Conservation (phyloP, 53 echinoderm and acorn worm species). For the Hippasteria phrygiana region DNA sequence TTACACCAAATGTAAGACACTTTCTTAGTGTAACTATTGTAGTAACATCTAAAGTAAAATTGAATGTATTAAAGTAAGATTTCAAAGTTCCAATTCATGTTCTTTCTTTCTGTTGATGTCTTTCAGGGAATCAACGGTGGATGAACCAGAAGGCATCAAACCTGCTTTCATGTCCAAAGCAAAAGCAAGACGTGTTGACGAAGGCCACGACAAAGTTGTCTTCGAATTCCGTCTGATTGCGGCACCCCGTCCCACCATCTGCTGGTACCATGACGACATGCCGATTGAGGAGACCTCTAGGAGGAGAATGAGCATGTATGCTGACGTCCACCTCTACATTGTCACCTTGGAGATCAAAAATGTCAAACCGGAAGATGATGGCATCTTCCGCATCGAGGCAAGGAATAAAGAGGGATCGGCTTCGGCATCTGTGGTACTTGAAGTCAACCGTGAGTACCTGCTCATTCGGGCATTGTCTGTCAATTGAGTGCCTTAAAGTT, state of each 20-base stretch:
- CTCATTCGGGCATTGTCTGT: not conserved
- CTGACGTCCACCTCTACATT: slow-evolving; percentile 95
- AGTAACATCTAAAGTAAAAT: no score
- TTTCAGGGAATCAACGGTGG: slow-evolving; percentile 92
- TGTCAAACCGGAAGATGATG: slow-evolving; percentile 82
- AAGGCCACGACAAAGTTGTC: slow-evolving; percentile 75
- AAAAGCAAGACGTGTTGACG: slow-evolving; percentile 78
- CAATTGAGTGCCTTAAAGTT: not conserved
- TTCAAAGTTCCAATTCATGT: no score
- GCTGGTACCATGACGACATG: slow-evolving; percentile 88
- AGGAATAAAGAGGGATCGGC: slow-evolving; percentile 89
- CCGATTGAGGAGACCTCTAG: slow-evolving; percentile 89
- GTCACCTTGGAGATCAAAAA: slow-evolving; percentile 85
- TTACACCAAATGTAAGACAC: no score
- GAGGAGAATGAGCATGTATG: slow-evolving; percentile 87
- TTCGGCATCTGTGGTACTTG: slow-evolving; percentile 80
- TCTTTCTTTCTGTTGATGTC: not conserved
- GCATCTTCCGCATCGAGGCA: slow-evolving; percentile 88
- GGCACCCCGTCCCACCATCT: slow-evolving; percentile 87
- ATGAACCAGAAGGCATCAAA: slow-evolving; percentile 96
- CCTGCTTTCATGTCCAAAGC: slow-evolving; percentile 95
- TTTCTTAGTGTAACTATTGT: no score
- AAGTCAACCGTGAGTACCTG: slow-evolving; percentile 92
- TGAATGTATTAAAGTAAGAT: no score
- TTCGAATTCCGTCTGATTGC: slow-evolving; percentile 99